Base-by-base conservation (phyloP, 2,797 vertebrate genomes). In the Adrianichthys oophorus region DNA sequence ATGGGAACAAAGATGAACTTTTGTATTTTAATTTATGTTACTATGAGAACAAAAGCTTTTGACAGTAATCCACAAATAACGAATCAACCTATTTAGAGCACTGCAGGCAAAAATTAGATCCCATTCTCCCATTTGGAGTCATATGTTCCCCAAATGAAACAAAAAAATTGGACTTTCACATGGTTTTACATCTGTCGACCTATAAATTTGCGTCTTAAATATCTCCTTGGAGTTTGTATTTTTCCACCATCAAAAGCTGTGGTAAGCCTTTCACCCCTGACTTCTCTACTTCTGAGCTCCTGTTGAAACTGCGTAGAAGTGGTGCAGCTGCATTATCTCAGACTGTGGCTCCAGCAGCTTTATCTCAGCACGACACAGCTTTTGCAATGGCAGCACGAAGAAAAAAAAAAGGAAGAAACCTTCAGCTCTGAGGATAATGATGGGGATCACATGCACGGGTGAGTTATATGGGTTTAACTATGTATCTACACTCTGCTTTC, bases 381-480 rank as follows among this genome's bases (percentile, higher is more conserved):
- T 82, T 46, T 84, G 76, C 84, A 65, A 67, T 8, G 59, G 62
- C 74, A 80, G 84, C 80, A 65, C 73, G 82, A 86, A 41, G 14
- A 41, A 41, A 41, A n/a, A n/a, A 44, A 44, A n/a, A 18, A 44
- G 13, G 12, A 46, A 47, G 21, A 47, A 59, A 75, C 81, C 77
- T 75, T 83, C 72, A 43, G 69, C 78, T 79, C 65, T 7, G 59
- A 70, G 57, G 74, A 84, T 86, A 86, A 86, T 83, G 82, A 85
- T 79, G 80, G 59, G 75, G 73, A 80, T 86, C 79, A 74, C 84
- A 82, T 84, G 83, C 79, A 72, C 75, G 81, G 75, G 62, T 69
- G 76, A 79, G 59, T 82, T 83, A 76, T 76, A 76, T 56, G 75
- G 70, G 71, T 79, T 77, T 85, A 80, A 85, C 81, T 62, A 78